Percentiles rank a stretch among this genome's conserved stretches.
Conservation (phyloP, 2,888 invertebrate genomes). For the Lasius platythorax region DNA sequence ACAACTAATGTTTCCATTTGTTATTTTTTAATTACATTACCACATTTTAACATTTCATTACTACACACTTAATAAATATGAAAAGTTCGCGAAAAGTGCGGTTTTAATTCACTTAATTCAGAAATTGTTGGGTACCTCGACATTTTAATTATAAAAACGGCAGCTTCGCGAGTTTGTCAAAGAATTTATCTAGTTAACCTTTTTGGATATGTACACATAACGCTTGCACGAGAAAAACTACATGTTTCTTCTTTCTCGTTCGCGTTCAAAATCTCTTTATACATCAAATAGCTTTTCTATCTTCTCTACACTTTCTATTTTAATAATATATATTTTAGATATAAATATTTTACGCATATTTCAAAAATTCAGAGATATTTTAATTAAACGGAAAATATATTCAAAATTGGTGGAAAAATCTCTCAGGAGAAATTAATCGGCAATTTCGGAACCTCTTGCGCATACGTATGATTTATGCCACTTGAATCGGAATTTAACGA, state of each 20-base stretch:
- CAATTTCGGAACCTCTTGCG: slow-evolving; percentile 1
- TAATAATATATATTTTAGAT: neutral
- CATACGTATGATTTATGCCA: neutral
- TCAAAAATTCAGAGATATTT: neutral
- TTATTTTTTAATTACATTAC: neutral
- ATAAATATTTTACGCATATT: neutral
- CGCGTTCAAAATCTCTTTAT: neutral
- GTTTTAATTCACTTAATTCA: slow-evolving; percentile 2
- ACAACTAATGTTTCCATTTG: neutral
- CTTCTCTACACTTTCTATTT: neutral
- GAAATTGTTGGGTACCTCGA: neutral
- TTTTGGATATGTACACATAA: neutral
- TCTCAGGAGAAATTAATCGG: slow-evolving; percentile 11
- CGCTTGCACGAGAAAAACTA: neutral
- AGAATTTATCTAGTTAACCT: slow-evolving; percentile 2
- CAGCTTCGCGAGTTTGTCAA: neutral
- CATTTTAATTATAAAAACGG: slow-evolving; percentile 12
- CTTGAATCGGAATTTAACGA: slow-evolving; percentile 25
- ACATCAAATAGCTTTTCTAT: neutral
- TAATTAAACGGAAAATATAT: neutral
- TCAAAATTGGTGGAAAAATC: neutral
- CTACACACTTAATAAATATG: too few relatives aligned
- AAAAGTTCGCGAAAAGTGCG: neutral
- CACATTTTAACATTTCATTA: neutral
- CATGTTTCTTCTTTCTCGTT: neutral